Conservation (phyloP, 2,888 invertebrate species). For the Ormyrus rosae region DNA sequence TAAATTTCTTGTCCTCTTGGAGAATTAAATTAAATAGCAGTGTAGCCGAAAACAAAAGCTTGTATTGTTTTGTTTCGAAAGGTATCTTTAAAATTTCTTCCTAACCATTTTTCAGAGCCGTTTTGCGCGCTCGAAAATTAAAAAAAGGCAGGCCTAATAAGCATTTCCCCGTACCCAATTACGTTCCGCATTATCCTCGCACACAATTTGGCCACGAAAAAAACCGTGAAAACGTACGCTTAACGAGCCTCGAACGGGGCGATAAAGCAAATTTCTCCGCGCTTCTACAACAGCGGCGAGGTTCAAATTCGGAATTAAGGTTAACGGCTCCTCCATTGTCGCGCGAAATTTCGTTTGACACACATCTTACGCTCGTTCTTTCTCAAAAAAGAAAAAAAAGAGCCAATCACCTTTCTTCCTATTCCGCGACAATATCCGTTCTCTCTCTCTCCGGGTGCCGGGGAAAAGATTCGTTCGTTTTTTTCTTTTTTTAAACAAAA, state of each 20-base stretch:
- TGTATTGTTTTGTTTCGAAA: too few species aligned
- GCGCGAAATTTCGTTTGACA: conserved; percentile 34
- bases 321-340: conserved; percentile 22
- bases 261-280: conserved; percentile 32
- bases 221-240: not conserved
- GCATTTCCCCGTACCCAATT: too few species aligned
- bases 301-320: conserved; percentile 39
- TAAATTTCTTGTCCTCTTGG: too few species aligned
- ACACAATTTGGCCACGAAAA: too few species aligned
- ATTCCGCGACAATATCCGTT: not conserved
- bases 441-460: not conserved
- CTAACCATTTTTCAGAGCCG: too few species aligned
- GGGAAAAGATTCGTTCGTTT: conserved; percentile 3
- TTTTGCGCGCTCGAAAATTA: too few species aligned
- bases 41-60: too few species aligned
- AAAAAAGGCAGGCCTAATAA: too few species aligned
- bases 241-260: not conserved
- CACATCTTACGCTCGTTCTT: conserved; percentile 2
- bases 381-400: not conserved
- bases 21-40: too few species aligned
- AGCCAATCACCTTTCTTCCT: not conserved
- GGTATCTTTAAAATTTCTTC: too few species aligned
- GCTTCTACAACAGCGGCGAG: not conserved
- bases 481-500: not conserved
- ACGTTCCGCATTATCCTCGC: too few species aligned